phyloP scores from a whole-genome alignment of 1,140 invertebrate species.

The Philopotamus ludificatus region DNA sequence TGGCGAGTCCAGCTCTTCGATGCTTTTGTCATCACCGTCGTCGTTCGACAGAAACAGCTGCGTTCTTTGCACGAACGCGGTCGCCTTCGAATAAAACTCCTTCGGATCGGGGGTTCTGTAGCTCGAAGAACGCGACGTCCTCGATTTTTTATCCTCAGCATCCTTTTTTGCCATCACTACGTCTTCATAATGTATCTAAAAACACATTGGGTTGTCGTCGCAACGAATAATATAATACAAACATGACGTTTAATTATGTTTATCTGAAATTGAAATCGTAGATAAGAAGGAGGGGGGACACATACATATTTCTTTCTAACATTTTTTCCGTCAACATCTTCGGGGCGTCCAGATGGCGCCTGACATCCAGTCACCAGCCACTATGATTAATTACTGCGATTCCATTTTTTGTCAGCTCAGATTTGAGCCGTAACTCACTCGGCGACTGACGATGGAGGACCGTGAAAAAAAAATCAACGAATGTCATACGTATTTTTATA shows the following conservation, averaged over 20 bases:
- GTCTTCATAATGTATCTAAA: background rate
- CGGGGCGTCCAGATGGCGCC: constrained; percentile 11
- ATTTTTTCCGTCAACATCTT: too few species aligned
- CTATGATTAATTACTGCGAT: constrained; percentile 16
- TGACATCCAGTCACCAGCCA: constrained; percentile 8
- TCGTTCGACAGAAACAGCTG: constrained; percentile 50
- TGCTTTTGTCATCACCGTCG: background rate
- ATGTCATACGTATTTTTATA: background rate
- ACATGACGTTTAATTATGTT: background rate
- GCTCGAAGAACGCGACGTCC: constrained; percentile 51
- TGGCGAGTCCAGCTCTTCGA: constrained; percentile 25
- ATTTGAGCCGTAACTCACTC: constrained; percentile 12
- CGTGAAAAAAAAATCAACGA: background rate
- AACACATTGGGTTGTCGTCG: background rate
- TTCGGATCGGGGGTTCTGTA: constrained; percentile 52
- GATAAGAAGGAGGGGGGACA: background rate
- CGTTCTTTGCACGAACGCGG: constrained; percentile 55
- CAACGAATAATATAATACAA: background rate
- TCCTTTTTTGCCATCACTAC: constrained; percentile 55
- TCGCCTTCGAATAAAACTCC: constrained; percentile 56
- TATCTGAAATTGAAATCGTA: background rate
- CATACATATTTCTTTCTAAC: background rate
- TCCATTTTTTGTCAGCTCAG: background rate
- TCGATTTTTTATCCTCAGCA: constrained; percentile 53
- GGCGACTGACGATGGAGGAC: background rate